Evolutionary conservation across 2,797 vertebrate species (phyloP), one percentile per base, ranked within the genome.

Genomic region (Mallotus villosus): DNA sequence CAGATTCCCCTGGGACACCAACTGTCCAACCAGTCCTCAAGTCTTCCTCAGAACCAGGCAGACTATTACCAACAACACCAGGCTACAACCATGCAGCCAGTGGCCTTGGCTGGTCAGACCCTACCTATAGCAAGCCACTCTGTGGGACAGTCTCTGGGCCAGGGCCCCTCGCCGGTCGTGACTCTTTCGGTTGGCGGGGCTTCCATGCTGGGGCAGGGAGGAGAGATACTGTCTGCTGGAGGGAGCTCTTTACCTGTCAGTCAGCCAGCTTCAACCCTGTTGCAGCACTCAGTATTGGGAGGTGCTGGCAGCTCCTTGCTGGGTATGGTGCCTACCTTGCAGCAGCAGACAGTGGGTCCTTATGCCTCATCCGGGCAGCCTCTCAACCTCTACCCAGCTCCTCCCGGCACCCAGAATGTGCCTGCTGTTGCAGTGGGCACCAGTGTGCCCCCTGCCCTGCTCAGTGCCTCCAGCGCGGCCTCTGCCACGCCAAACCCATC

Each of bases 11-110:
- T 92, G 1, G 90, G 88, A 61, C 95, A 94, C 63, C 91, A 94
- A 75, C 83, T 94, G 87, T 87, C 91, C 5, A 78, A 80, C 16
- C 95, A 94, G 58, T 74, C 93, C n/a, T 68, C 94, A 2, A 77
- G 84, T 61, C 25, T 90, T 73, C 77, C 87, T 6, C 82, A 84
- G 60, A 91, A 89, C 74, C 95, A 93, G 81, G 73, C 91, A 0
- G 97, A 98, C 53, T 97, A 94, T 83, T 89, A 94, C 87, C 96
- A 94, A 79, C 95, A 94, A 76, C 88, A 83, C 34, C 82, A 82
- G 66, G 22, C 79, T 49, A 49, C 77, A 1, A 34, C 85, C 24
- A 65, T 86, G 69, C 85, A 78, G 82, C 67, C 81, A 8, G 85
- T 67, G 8, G 77, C 76, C 9, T 53, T 84, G 17, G 46, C 84